These are phyloP conservation scores for Galago senegalensis DNA, from an alignment of 2,797 vertebrate genomes.

Conservation along the genomic window DNA sequence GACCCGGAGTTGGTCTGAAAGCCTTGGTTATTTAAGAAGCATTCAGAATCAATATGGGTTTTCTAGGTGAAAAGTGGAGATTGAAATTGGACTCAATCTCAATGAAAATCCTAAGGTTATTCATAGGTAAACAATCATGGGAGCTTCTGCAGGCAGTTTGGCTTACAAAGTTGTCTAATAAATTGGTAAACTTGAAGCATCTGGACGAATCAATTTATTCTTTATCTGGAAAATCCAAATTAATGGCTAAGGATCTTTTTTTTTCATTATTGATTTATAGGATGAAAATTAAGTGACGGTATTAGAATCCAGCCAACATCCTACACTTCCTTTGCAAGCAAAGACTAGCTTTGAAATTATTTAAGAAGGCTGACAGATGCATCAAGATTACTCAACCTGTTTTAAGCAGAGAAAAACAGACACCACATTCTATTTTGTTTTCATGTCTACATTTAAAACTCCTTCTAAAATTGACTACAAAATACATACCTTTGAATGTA, in stretches of 20 bases:
- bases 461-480: conserved; percentile 66
- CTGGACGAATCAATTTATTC: conserved; percentile 34
- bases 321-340: conserved; percentile 13
- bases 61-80: neutral
- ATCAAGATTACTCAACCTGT: conserved; percentile 54
- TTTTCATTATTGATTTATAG: conserved; percentile 28
- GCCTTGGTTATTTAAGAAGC: neutral
- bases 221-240: conserved; percentile 2
- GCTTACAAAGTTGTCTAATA: neutral
- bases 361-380: conserved; percentile 70
- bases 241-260: conserved; percentile 29
- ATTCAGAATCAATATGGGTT: neutral
- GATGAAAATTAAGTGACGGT: conserved; percentile 30
- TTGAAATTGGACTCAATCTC: neutral
- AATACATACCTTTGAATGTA: conserved; percentile 60
- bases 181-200: conserved; percentile 24
- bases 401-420: conserved; percentile 64
- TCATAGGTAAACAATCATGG: neutral
- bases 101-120: neutral
- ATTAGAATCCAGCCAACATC: conserved; percentile 26
- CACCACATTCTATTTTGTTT: conserved; percentile 35
- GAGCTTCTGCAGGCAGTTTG: neutral
- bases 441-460: neutral
- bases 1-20: neutral
- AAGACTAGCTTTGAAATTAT: conserved; percentile 62